Evolutionary conservation across 1,140 invertebrate species (phyloP).

Genomic region (Chymomyza costata): DNA sequence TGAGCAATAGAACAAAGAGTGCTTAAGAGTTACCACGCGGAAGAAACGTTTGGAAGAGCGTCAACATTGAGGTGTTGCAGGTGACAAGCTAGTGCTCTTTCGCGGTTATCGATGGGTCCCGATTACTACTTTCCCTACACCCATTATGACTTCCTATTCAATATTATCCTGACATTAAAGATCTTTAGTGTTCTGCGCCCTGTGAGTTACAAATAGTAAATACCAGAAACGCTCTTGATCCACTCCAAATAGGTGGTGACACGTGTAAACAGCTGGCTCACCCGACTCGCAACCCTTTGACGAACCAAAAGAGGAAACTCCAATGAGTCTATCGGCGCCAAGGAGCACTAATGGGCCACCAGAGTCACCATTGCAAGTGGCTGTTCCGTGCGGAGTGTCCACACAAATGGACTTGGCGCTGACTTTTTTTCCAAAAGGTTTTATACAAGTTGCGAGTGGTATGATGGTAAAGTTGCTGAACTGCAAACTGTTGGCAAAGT

Average conservation of each 20-base stretch:
- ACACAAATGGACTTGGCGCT: constrained; percentile 26
- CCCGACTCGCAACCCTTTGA: constrained; percentile 67
- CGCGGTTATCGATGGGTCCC: no score
- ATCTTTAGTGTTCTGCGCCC: no score
- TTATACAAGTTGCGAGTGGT: constrained; percentile 8
- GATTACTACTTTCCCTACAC: no score
- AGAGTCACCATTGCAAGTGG: constrained; percentile 34
- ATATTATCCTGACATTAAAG: no score
- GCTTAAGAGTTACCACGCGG: no score
- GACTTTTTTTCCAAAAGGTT: constrained; percentile 3
- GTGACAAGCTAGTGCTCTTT: no score
- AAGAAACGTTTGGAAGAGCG: no score
- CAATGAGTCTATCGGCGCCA: constrained; percentile 39
- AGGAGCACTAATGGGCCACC: constrained; percentile 34
- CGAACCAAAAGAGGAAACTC: constrained; percentile 74
- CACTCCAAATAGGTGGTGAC: constrained; percentile 74
- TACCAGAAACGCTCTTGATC: constrained; percentile 20
- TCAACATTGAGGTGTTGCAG: no score
- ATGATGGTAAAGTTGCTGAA: constrained; percentile 21
- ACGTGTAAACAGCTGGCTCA: constrained; percentile 74
- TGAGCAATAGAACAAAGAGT: no score
- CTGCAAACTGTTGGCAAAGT: constrained; percentile 16
- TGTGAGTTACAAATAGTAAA: no score
- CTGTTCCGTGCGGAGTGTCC: constrained; percentile 14
- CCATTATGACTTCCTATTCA: no score